Evolutionary conservation across 2,888 invertebrate genomes (phyloP), one percentile per base, ranked within the genome.

Genomic region (Mylabris sibirica): DNA sequence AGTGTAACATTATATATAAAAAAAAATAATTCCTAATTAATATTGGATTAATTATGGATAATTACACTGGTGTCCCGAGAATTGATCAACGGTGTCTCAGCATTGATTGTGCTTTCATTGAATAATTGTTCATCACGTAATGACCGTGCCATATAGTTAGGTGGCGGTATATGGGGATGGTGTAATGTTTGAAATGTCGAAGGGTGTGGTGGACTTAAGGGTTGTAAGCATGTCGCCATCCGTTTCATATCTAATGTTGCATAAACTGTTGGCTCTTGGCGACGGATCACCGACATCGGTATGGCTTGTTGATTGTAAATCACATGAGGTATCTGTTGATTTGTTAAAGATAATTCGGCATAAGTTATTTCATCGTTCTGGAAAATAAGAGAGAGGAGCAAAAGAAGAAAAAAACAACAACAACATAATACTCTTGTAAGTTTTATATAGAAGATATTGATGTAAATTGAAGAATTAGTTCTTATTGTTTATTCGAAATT

Each of bases 341-440:
- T 79, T 71, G 82, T 79, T 73, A 87, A 80, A 75, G 87, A 86
- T 74, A 88, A 82, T 82, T 88, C 88, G 67, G 88, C 88, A 81
- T 88, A 88, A 60, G 88, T 88, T 78, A 88, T 86, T 81, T 88
- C 88, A 72, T 87, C 86, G 74, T 81, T 84, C 86, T 87, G 83
- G 64, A 80, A 79, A 76, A 62, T 30, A 69, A 72, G 57, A 73
- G 66, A 68, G 68, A 20, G 49, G 6, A 35, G 30, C 34, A 30
- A 49, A 14, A 64, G 49, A 26, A 63, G 5, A 30, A 30, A 30
- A 30, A n/a, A n/a, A n/a, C n/a, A n/a, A 30, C 30, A 30, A 30
- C 30, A 30, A 30, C 30, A n/a, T n/a, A n/a, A n/a, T n/a, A 30
- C 30, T n/a, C 53, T 38, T 6, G 41, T 14, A 41, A n/a, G 26